Evolutionary conservation across 2,888 invertebrate genomes (phyloP).

Genomic region (Leptothorax acervorum): DNA sequence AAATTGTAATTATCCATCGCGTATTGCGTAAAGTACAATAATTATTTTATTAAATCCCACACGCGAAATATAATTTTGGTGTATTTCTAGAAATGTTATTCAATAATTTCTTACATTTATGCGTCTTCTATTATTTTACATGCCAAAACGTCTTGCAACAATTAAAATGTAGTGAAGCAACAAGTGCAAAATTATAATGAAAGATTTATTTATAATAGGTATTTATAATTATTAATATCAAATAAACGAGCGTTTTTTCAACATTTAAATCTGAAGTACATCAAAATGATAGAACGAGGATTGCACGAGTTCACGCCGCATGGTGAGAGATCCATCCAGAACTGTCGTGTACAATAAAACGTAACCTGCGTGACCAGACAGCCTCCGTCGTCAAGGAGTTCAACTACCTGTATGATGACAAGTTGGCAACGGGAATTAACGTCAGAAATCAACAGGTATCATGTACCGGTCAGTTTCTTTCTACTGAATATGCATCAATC

Average conservation of each 20-base stretch:
- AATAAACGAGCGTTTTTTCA: neutral
- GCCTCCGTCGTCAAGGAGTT: conserved; percentile 49
- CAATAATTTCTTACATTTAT: neutral
- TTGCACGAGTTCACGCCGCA: conserved; percentile 10
- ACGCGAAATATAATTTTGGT: neutral
- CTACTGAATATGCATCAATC: conserved; percentile 42
- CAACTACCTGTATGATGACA: conserved; percentile 50
- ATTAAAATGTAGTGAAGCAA: neutral
- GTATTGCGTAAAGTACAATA: neutral
- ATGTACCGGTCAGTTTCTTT: conserved; percentile 38
- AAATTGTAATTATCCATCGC: neutral
- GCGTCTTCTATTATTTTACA: neutral
- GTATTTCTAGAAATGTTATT: neutral
- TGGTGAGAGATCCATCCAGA: conserved; percentile 33
- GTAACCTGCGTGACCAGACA: conserved; percentile 47
- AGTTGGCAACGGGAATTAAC: conserved; percentile 48
- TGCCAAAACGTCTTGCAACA: neutral
- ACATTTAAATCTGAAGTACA: neutral
- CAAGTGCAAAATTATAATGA: neutral
- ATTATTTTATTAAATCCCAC: neutral
- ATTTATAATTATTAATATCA: conserved; percentile 8
- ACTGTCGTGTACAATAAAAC: conserved; percentile 43
- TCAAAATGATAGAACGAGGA: neutral
- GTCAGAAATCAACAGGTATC: conserved; percentile 49
- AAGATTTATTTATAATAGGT: neutral